Evolutionary conservation across 2,113 vertebrate species (phyloP).

Genomic region (Tychaedon coryphoeus): DNA sequence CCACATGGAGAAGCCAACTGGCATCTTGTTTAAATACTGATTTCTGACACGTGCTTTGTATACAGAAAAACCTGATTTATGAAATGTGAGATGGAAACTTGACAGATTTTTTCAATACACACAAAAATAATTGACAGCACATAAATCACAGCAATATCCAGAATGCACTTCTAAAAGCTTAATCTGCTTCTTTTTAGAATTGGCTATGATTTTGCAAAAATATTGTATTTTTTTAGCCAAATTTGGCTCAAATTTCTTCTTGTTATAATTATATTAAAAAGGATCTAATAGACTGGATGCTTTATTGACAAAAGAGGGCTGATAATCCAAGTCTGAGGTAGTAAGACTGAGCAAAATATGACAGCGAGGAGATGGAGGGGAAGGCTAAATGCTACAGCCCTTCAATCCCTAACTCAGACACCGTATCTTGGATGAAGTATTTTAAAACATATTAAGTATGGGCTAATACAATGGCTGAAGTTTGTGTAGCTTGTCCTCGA

Average conservation of each 20-base stretch:
- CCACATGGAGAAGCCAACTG: slow-evolving; percentile 65
- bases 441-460: background rate
- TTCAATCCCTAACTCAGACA: background rate
- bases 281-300: background rate
- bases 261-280: background rate
- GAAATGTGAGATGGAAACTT: slow-evolving; percentile 37
- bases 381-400: background rate
- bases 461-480: background rate
- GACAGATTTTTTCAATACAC: background rate
- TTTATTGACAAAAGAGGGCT: background rate
- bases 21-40: slow-evolving; percentile 39
- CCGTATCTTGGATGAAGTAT: background rate
- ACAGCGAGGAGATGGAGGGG: background rate
- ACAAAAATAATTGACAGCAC: slow-evolving; percentile 21
- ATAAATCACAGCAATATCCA: background rate
- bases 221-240: background rate
- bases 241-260: background rate
- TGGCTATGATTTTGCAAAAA: background rate
- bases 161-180: background rate
- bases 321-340: background rate
- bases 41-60: slow-evolving; percentile 44
- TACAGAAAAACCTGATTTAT: slow-evolving; percentile 34
- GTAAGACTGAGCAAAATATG: background rate
- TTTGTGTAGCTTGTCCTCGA: background rate
- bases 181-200: background rate